A percentile compares a stretch with the other conserved stretches of the same genome.
Conservation (phyloP, 2,113 vertebrate species). For the Stercorarius parasiticus region DNA sequence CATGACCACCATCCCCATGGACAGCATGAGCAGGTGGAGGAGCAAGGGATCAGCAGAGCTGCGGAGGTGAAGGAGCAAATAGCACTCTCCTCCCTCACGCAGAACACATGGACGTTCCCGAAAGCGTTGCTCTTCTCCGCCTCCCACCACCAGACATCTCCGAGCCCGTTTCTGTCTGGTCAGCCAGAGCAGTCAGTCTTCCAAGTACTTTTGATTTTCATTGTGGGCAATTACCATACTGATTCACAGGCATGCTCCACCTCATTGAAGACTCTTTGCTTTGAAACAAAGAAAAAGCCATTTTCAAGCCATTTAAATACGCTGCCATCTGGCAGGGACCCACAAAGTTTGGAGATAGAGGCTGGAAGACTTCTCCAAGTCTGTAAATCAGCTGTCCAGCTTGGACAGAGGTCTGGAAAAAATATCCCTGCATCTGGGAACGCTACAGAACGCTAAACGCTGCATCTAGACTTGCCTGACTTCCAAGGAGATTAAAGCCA, state of each 20-base stretch:
- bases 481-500: not conserved
- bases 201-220: not conserved
- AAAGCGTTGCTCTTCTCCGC: not conserved
- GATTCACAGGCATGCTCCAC: not conserved
- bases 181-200: not conserved
- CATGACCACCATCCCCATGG: not conserved
- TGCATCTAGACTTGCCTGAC: not conserved
- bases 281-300: not conserved
- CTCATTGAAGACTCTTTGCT: not conserved
- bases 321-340: not conserved
- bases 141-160: not conserved
- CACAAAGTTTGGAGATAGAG: not conserved
- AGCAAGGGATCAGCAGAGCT: not conserved
- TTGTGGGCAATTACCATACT: not conserved
- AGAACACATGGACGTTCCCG: not conserved
- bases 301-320: not conserved
- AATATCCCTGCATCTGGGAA: not conserved
- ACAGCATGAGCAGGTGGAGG: not conserved
- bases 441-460: accelerated
- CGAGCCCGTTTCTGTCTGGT: not conserved
- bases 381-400: not conserved
- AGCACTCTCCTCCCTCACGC: not conserved
- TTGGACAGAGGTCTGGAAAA: not conserved
- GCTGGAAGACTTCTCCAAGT: not conserved
- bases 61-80: not conserved